Percentiles rank a stretch among this genome's conserved stretches.
phyloP scores from a whole-genome alignment of 2,113 vertebrate genomes.

The Zosterops borbonicus region DNA sequence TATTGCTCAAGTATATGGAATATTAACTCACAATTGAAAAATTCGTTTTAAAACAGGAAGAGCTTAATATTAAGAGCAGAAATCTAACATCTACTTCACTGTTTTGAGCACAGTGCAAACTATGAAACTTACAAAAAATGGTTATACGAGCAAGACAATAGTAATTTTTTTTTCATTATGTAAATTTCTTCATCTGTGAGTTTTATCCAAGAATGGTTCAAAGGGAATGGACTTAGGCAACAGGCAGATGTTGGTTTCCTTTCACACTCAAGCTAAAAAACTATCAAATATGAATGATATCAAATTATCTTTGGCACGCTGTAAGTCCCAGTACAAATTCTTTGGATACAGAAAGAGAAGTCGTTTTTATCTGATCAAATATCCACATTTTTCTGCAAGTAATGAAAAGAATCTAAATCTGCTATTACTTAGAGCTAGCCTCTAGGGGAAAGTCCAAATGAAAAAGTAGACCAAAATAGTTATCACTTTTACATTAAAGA shows the following conservation, averaged over 20 bases:
- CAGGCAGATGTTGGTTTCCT: constrained; percentile 4
- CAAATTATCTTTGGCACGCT: constrained; percentile 26
- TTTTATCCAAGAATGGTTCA: constrained; percentile 3
- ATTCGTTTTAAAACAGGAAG: neutral
- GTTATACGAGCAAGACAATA: neutral
- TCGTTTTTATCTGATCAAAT: neutral
- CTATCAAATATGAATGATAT: constrained; percentile 15
- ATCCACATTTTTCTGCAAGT: neutral
- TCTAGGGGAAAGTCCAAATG: neutral
- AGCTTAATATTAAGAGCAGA: neutral
- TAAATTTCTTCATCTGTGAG: constrained; percentile 20
- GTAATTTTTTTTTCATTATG: neutral
- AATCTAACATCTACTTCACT: neutral
- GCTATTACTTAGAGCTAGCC: neutral
- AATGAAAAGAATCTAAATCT: neutral
- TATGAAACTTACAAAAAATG: neutral
- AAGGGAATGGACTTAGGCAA: constrained; percentile 16
- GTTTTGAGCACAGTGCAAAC: neutral
- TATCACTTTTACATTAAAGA: neutral
- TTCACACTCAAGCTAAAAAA: constrained; percentile 20
- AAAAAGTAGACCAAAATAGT: neutral
- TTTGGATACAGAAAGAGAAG: neutral
- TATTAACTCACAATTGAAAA: neutral
- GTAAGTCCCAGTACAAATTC: neutral
- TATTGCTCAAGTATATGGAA: neutral